A percentile compares a stretch with the other conserved stretches of the same genome.
Evolutionary conservation across 2,113 vertebrate species (phyloP).

Genomic region (Chitala chitala): DNA sequence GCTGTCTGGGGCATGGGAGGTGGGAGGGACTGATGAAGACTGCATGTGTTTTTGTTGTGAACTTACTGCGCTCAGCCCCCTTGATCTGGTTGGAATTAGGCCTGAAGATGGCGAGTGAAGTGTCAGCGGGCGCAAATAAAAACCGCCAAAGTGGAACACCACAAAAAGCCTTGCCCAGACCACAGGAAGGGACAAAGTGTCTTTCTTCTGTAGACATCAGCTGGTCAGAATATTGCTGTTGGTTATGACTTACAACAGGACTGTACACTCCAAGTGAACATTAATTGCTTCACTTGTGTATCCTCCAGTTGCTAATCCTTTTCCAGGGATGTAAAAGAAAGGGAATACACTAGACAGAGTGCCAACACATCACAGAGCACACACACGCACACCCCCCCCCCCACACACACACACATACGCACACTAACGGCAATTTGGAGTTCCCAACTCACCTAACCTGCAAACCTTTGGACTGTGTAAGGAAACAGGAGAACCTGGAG

Average conservation of each 20-base stretch:
- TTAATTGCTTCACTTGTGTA: slow-evolving; percentile 20
- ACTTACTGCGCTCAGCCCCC: slow-evolving; percentile 25
- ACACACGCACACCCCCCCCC: too few species aligned
- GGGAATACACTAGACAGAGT: too few species aligned
- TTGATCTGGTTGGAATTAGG: slow-evolving; percentile 37
- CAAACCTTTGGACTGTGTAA: too few species aligned
- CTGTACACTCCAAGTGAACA: slow-evolving; percentile 28
- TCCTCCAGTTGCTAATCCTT: too few species aligned
- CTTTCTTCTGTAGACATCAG: slow-evolving; percentile 29
- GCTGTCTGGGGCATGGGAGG: background rate
- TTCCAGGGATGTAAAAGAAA: too few species aligned
- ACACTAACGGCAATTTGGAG: too few species aligned
- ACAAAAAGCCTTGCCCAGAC: slow-evolving; percentile 34
- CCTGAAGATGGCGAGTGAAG: slow-evolving; percentile 47
- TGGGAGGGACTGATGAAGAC: slow-evolving; percentile 40
- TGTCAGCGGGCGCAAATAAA: slow-evolving; percentile 45
- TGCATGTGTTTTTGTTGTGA: slow-evolving; percentile 43
- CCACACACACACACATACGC: too few species aligned
- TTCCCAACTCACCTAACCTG: too few species aligned
- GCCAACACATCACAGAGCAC: too few species aligned
- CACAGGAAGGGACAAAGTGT: slow-evolving; percentile 36
- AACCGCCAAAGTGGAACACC: slow-evolving; percentile 13
- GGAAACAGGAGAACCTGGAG: too few species aligned
- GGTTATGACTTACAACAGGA: slow-evolving; percentile 20
- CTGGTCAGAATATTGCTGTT: slow-evolving; percentile 32